phyloP scores from a whole-genome alignment of 2,888 invertebrate species.

The Dyspetes luteomarginatus region DNA sequence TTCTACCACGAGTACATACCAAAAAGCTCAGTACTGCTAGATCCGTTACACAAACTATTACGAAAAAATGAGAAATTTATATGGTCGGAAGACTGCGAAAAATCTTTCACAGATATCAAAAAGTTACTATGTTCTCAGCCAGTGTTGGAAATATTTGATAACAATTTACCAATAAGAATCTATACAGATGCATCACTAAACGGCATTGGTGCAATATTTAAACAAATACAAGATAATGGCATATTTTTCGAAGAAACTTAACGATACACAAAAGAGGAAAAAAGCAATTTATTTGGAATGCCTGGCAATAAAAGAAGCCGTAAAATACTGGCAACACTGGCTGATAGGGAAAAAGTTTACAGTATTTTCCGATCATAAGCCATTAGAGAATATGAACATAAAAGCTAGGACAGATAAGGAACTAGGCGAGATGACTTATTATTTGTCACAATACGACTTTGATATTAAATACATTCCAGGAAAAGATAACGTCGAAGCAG shows the following conservation, averaged over 20 bases:
- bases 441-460: conserved; percentile 1
- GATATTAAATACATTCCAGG: not conserved
- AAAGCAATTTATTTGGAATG: conserved; percentile 17
- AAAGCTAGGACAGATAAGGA: conserved; percentile 2
- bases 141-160: conserved; percentile 60
- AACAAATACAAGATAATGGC: conserved; percentile 56
- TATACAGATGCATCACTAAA: conserved; percentile 64
- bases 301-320: conserved; percentile 2
- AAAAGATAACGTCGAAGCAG: not conserved
- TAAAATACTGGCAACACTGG: not conserved
- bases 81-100: conserved; percentile 62
- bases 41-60: conserved; percentile 58
- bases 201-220: conserved; percentile 50
- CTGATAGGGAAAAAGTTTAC: not conserved
- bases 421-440: not conserved
- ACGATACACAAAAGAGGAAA: conserved; percentile 51
- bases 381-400: not conserved
- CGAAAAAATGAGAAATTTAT: conserved; percentile 53
- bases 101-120: conserved; percentile 50
- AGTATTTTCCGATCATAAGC: not conserved
- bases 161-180: conserved; percentile 54
- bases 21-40: conserved; percentile 51
- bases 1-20: conserved; percentile 56
- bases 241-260: conserved; percentile 59
- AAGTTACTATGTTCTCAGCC: conserved; percentile 62